phyloP scores from a whole-genome alignment of 2,113 vertebrate genomes.

The Takifugu flavidus region DNA sequence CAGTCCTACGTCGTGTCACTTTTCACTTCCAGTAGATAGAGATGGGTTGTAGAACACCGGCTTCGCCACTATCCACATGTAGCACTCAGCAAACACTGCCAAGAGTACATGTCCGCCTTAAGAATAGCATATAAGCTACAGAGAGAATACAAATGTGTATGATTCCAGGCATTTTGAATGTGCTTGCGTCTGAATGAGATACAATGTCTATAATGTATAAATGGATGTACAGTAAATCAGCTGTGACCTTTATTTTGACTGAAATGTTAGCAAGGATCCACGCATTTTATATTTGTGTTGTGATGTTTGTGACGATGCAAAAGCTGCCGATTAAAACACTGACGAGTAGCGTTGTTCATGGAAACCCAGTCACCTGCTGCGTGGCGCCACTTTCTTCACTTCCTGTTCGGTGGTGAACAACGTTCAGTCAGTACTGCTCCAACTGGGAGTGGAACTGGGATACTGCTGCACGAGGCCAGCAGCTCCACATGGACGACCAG shows the following conservation, averaged over 20 bases:
- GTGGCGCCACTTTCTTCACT: constrained; percentile 7
- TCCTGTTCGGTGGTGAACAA: neutral
- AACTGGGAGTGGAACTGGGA: no score
- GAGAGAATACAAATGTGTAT: constrained; percentile 18
- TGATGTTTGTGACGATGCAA: constrained; percentile 27
- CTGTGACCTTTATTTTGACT: constrained; percentile 57
- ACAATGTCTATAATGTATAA: constrained; percentile 43
- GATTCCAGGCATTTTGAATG: constrained; percentile 29
- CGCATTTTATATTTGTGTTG: constrained; percentile 10
- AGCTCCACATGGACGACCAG: no score
- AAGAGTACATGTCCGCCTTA: constrained; percentile 30
- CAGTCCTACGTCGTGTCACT: constrained; percentile 15
- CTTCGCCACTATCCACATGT: constrained; percentile 41
- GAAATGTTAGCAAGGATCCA: constrained; percentile 24
- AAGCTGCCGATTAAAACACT: constrained; percentile 30
- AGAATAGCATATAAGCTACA: constrained; percentile 49
- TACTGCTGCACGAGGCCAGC: no score
- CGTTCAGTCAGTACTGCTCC: no score
- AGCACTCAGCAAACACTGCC: constrained; percentile 72
- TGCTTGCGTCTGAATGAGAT: constrained; percentile 25
- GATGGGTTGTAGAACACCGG: constrained; percentile 14
- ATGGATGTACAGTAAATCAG: constrained; percentile 49
- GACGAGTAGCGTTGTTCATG: neutral
- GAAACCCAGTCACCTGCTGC: neutral
- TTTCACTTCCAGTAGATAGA: constrained; percentile 14